Evolutionary conservation across 53 echinoderm and acorn worm species (phyloP).

Genomic region (Paelopatides confundens): DNA sequence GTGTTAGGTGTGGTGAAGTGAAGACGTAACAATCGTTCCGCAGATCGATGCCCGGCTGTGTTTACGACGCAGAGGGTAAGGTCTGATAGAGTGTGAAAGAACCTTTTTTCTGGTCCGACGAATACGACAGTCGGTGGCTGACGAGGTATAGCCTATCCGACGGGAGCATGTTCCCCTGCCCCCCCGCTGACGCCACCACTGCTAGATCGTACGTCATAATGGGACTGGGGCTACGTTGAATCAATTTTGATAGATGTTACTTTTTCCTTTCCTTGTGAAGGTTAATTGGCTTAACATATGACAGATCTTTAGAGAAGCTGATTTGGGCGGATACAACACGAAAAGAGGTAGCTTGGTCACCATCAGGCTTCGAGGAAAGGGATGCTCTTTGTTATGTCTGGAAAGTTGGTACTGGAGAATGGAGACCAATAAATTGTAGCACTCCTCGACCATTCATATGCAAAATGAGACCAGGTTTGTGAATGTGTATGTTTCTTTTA

Average conservation of each 20-base stretch:
- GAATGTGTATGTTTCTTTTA: background rate
- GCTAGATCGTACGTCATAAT: no score
- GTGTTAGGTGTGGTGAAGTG: no score
- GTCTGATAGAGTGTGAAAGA: no score
- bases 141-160: no score
- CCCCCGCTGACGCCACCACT: no score
- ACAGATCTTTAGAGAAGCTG: background rate
- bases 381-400: background rate
- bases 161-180: no score
- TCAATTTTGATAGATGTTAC: background rate
- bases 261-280: background rate
- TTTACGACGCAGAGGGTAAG: no score
- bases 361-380: background rate
- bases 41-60: no score
- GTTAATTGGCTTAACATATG: constrained; percentile 16
- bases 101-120: no score
- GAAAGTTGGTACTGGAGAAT: background rate
- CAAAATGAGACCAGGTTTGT: constrained; percentile 16
- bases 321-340: background rate
- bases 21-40: no score
- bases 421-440: background rate
- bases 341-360: background rate
- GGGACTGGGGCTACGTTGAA: no score
- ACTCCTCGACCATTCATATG: background rate
- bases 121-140: no score